These are phyloP conservation scores for Hirtodrosophila confusa DNA, from an alignment of 2,888 invertebrate genomes.

Conservation along the genomic window DNA sequence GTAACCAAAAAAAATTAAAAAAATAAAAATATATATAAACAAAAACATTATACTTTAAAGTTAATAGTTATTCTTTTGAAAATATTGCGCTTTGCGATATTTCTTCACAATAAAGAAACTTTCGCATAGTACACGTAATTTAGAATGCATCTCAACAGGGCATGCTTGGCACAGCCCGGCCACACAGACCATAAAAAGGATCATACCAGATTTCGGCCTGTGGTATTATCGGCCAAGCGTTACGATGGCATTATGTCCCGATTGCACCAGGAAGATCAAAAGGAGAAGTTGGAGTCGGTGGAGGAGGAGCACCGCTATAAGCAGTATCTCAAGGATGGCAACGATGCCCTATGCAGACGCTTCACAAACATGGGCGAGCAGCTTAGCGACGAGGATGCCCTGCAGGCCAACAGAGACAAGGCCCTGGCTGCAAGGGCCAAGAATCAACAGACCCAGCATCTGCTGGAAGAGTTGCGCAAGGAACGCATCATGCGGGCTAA, in stretches of 20 bases:
- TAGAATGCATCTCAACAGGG: conserved; percentile 9
- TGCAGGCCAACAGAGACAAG: conserved; percentile 1
- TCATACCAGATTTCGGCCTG: conserved; percentile 20
- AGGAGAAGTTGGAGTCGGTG: conserved; percentile 12
- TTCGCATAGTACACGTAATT: background rate
- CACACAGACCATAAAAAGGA: conserved; percentile 6
- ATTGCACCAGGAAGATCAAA: conserved; percentile 17
- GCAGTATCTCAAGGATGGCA: conserved; percentile 56
- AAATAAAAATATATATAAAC: conserved; percentile 6
- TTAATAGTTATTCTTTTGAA: background rate
- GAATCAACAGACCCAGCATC: conserved; percentile 3
- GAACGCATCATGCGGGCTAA: conserved; percentile 59
- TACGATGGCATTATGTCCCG: conserved; percentile 45
- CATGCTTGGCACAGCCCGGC: conserved; percentile 11
- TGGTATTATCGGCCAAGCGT: conserved; percentile 55
- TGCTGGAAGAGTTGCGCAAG: conserved; percentile 44
- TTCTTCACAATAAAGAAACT: background rate
- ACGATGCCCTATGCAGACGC: conserved; percentile 25
- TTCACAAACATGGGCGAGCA: conserved; percentile 30
- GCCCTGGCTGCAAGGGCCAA: background rate
- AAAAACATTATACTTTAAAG: background rate
- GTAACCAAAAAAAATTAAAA: background rate
- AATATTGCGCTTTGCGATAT: background rate
- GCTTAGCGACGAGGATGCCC: conserved; percentile 12
- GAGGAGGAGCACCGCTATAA: conserved; percentile 58